Conservation (phyloP, 2,797 vertebrate genomes). For the Coluber constrictor region DNA sequence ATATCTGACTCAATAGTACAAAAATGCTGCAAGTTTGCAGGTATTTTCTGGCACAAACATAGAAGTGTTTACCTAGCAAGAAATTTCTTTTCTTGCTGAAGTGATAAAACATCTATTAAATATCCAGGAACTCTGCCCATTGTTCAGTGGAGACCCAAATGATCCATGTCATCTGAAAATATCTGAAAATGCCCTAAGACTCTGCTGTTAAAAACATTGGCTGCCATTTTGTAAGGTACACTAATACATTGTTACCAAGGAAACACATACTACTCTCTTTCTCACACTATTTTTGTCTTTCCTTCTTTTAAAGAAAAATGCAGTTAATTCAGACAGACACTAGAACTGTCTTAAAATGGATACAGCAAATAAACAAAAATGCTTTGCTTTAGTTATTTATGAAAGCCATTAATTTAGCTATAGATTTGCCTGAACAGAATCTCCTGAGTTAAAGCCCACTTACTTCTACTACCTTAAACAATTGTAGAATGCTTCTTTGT, state of each 20-base stretch:
- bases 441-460: slow-evolving; percentile 43
- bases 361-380: not conserved
- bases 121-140: not conserved
- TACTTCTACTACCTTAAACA: slow-evolving; percentile 56
- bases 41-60: not conserved
- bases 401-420: slow-evolving; percentile 13
- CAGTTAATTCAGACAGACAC: slow-evolving; percentile 14
- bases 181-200: not conserved
- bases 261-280: not conserved
- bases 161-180: not conserved
- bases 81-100: not conserved
- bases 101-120: not conserved
- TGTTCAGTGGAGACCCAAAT: not conserved
- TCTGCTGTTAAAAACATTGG: not conserved
- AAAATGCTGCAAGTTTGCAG: not conserved
- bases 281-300: slow-evolving; percentile 24
- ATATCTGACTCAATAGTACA: not conserved
- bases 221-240: slow-evolving; percentile 16
- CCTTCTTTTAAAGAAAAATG: not conserved
- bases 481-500: slow-evolving; percentile 43
- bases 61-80: not conserved
- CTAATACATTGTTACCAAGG: not conserved
- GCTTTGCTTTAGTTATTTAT: not conserved
- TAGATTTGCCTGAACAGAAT: slow-evolving; percentile 23
- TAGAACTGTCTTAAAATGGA: not conserved